phyloP scores from a whole-genome alignment of 37 sponge, comb jelly and placozoan species.

The Aphrocallistes beatrix region DNA sequence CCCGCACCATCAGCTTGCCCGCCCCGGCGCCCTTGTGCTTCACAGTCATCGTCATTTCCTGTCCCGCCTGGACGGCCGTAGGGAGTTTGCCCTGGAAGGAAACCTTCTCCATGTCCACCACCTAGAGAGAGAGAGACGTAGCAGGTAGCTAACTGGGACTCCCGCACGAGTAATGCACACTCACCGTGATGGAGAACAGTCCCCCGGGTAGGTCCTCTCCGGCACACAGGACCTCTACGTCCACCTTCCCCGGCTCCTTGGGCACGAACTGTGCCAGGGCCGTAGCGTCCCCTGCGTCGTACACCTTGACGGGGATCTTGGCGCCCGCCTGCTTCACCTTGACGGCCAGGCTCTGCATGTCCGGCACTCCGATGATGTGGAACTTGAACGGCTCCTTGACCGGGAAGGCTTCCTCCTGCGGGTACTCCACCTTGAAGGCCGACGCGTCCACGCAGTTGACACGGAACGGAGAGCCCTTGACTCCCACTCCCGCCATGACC shows the following conservation, averaged over 20 bases:
- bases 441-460: conserved; percentile 24
- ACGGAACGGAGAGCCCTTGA: conserved; percentile 35
- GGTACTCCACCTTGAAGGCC: conserved; percentile 16
- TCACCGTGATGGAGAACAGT: conserved; percentile 9
- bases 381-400: conserved; percentile 6
- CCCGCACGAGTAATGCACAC: background rate
- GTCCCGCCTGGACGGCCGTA: background rate
- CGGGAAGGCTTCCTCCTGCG: background rate
- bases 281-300: background rate
- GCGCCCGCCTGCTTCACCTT: background rate
- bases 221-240: background rate
- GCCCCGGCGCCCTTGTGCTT: conserved; percentile 55
- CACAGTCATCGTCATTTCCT: conserved; percentile 27
- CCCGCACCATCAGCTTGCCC: conserved; percentile 34
- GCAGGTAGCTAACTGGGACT: background rate
- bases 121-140: background rate
- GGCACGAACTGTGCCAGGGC: conserved; percentile 4
- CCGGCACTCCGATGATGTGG: conserved; percentile 1
- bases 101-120: conserved; percentile 7
- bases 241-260: conserved; percentile 1
- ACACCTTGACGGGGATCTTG: conserved; percentile 9
- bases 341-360: conserved; percentile 5
- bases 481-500: background rate
- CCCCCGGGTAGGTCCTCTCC: conserved; percentile 3
- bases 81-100: conserved; percentile 3